phyloP scores from a whole-genome alignment of 2,888 invertebrate species.

The Mimumesa dahlbomi region DNA sequence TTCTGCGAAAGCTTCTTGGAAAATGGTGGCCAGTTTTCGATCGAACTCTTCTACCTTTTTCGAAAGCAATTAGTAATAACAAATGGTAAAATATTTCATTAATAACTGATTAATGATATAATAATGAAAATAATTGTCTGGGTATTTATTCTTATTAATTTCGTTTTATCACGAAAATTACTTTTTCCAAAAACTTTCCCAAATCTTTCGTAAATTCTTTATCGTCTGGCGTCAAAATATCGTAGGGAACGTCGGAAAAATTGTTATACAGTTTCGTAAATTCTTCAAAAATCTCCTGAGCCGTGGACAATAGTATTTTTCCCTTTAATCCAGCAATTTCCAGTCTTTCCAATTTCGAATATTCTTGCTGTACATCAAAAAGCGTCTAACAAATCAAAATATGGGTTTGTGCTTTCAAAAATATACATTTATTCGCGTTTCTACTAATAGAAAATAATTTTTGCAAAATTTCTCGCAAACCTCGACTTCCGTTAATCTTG shows the following conservation, averaged over 20 bases:
- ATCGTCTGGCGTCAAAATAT: conserved; percentile 88
- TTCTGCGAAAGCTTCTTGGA: conserved; percentile 91
- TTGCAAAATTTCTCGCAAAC: conserved; percentile 59
- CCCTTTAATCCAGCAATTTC: conserved; percentile 88
- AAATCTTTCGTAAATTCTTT: conserved; percentile 85
- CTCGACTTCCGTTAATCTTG: conserved; percentile 84
- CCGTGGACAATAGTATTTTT: conserved; percentile 82
- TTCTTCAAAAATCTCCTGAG: conserved; percentile 78
- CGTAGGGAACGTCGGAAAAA: conserved; percentile 83
- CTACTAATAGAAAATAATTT: conserved; percentile 5
- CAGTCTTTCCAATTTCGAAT: conserved; percentile 92
- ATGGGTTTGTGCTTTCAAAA: too few relatives aligned
- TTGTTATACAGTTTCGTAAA: conserved; percentile 72
- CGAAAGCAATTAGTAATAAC: not conserved
- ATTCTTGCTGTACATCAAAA: too few relatives aligned
- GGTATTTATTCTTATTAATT: too few relatives aligned
- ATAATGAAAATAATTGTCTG: not conserved
- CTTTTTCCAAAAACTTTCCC: conserved; percentile 28
- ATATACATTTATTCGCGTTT: too few relatives aligned
- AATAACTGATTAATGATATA: not conserved
- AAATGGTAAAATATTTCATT: not conserved
- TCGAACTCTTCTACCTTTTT: conserved; percentile 87
- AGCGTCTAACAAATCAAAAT: conserved; percentile 48
- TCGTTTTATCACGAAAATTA: too few relatives aligned
- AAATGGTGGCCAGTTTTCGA: conserved; percentile 88